Base-by-base conservation (phyloP, 1,140 invertebrate species). In the Drosophila bocqueti region DNA sequence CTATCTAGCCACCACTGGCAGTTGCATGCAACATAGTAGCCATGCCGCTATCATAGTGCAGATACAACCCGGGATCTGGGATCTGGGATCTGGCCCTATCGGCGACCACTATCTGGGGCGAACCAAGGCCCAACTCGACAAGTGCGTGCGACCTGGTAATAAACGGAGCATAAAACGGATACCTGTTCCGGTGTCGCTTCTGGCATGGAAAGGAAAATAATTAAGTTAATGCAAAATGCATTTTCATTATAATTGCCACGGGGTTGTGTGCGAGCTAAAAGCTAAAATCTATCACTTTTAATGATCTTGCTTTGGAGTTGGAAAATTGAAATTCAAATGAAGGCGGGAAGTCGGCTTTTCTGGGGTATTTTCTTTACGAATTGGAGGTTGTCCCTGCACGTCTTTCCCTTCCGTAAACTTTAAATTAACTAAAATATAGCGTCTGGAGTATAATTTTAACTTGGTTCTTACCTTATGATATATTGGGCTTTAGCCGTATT, bases 221-320 rank as follows among this genome's bases (percentile, higher is more conserved):
- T 89, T 90, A 84, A 90, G 66, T 84, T 79, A 89, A 90, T 89
- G 77, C 77, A 63, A 90, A 90, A 89, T 89, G 84, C 81, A 90
- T 84, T 87, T 84, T 84, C 85, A 81, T 34, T 59, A 66, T 89
- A 81, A 89, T 89, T 83, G 86, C 67, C 63, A 52, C 31, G 43
- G 46, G 45, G 46, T 49, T 34, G 60, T 43, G 52, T 52, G 49
- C 26, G 1, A 18, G 29, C n/a, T 52, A 13, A 45, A 43, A 49
- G 36, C 64, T 10, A 43, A 68, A 69, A 78, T 77, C 76, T 78
- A 79, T 79, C 59, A 64, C 69, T 78, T 61, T 78, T 78, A 78
- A 79, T 64, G 40, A 43, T 31, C 18, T 9, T 2, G 2, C 13
- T 46, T 21, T 42, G 11, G 15, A 50, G 26, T 38, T 16, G 65